Conservation (phyloP, 2,797 vertebrate species). For the Argentina silus region DNA sequence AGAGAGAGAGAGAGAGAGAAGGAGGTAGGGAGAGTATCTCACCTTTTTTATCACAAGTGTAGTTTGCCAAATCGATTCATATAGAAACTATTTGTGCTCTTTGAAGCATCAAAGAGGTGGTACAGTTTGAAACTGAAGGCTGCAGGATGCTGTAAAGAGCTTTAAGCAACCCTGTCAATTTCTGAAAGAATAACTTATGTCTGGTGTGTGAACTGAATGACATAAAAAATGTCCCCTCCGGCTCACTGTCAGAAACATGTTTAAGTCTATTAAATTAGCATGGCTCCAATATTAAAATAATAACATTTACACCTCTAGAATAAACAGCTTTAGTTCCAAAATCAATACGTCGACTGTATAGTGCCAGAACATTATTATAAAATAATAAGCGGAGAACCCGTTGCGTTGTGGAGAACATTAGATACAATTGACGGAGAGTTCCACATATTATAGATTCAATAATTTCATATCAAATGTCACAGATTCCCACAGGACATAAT, state of each 20-base stretch:
- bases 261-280: constrained; percentile 79
- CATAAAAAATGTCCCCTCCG: constrained; percentile 57
- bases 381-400: constrained; percentile 79
- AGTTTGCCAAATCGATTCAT: too few relatives aligned
- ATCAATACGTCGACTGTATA: constrained; percentile 79
- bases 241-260: constrained; percentile 70
- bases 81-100: constrained; percentile 2
- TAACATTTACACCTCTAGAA: constrained; percentile 80
- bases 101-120: constrained; percentile 36
- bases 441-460: constrained; percentile 78
- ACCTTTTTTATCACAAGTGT: too few relatives aligned
- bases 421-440: constrained; percentile 70
- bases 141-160: background rate
- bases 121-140: background rate
- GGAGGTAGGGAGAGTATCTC: too few relatives aligned
- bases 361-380: constrained; percentile 82
- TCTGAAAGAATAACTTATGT: background rate
- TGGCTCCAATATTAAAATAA: constrained; percentile 82
- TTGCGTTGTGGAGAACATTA: constrained; percentile 77
- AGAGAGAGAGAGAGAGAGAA: too few relatives aligned
- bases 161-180: background rate
- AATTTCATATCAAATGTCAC: constrained; percentile 84
- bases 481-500: constrained; percentile 77
- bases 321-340: constrained; percentile 79
- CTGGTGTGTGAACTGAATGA: constrained; percentile 29